Evolutionary conservation across 2,113 vertebrate species (phyloP).

Genomic region (Eurypyga helias): DNA sequence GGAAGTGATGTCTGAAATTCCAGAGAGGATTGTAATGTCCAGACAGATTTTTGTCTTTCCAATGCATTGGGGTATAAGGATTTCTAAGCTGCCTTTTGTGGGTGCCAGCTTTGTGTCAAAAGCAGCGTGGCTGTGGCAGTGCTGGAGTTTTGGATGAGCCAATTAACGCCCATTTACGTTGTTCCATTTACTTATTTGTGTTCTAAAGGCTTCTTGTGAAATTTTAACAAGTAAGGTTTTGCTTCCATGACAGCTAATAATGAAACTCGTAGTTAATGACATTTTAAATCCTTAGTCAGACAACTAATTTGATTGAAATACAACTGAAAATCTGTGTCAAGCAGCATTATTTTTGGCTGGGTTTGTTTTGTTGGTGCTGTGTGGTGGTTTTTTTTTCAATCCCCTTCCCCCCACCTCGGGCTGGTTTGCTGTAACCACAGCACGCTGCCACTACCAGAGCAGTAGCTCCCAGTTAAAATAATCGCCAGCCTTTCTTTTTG

Average conservation of each 20-base stretch:
- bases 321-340: neutral
- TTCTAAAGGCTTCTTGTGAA: neutral
- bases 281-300: neutral
- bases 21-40: neutral
- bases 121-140: neutral
- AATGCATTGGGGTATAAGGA: neutral
- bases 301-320: neutral
- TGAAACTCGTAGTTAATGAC: neutral
- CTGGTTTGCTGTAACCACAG: neutral
- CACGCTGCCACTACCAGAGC: fast-evolving
- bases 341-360: neutral
- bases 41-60: neutral
- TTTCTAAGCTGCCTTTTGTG: neutral
- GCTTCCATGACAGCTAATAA: neutral
- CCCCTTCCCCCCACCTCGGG: neutral
- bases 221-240: neutral
- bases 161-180: neutral
- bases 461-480: neutral
- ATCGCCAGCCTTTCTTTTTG: neutral
- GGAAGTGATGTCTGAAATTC: neutral
- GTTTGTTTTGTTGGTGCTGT: fast-evolving
- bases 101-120: neutral
- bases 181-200: neutral
- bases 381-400: no score
- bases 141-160: neutral